Evolutionary conservation across 2,113 vertebrate genomes (phyloP).

Genomic region (Ondatra zibethicus): DNA sequence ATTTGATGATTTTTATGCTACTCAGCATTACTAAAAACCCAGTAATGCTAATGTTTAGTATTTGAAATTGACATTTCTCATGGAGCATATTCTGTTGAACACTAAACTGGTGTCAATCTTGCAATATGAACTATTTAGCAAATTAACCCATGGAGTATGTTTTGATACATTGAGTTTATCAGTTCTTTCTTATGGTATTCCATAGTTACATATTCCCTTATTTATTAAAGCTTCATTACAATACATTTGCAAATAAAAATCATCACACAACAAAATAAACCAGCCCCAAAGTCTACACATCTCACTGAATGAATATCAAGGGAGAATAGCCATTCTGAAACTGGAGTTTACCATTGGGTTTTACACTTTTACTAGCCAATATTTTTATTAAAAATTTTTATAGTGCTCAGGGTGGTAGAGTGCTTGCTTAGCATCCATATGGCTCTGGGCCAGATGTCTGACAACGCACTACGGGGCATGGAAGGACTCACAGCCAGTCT

Average conservation of each 20-base stretch:
- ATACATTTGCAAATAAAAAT: background rate
- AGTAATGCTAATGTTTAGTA: background rate
- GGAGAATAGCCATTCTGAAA: background rate
- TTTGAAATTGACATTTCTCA: background rate
- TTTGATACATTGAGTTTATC: background rate
- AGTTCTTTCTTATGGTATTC: background rate
- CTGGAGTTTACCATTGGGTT: background rate
- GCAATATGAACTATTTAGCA: background rate
- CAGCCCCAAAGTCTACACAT: background rate
- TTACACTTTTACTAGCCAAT: background rate
- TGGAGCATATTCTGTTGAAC: background rate
- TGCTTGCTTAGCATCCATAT: background rate
- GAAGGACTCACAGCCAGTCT: background rate
- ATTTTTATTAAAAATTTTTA: background rate
- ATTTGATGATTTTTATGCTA: background rate
- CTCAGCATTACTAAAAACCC: background rate
- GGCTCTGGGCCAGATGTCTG: background rate
- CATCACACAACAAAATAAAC: background rate
- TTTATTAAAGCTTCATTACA: background rate
- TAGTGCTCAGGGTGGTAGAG: background rate
- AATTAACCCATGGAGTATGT: background rate
- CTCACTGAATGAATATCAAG: background rate
- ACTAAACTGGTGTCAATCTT: background rate
- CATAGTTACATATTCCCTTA: background rate
- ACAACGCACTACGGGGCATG: background rate